phyloP scores from a whole-genome alignment of 2,113 vertebrate genomes.

The Ivindomyrus marchei region DNA sequence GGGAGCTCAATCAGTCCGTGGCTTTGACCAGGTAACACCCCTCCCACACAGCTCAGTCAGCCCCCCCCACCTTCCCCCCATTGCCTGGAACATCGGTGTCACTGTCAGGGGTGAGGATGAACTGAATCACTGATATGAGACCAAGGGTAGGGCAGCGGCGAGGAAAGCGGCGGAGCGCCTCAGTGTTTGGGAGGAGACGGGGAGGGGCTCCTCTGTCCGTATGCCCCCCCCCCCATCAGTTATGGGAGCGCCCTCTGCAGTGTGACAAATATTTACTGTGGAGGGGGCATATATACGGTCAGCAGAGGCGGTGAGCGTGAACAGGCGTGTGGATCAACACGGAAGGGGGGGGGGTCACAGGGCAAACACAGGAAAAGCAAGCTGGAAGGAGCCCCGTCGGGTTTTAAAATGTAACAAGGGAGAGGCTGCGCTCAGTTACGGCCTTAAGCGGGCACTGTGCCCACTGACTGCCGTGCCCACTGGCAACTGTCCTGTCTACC shows the following conservation, averaged over 20 bases:
- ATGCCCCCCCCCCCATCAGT: background rate
- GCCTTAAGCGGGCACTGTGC: too few relatives aligned
- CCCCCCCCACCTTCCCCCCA: background rate
- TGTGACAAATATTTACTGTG: background rate
- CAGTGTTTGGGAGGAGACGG: background rate
- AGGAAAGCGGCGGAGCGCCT: background rate
- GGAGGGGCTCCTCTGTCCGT: background rate
- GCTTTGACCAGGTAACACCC: background rate
- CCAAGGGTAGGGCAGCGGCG: background rate
- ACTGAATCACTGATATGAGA: background rate
- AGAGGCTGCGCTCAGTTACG: background rate
- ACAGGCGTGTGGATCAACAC: background rate
- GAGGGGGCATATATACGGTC: background rate
- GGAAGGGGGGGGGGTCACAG: background rate
- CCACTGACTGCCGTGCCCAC: background rate
- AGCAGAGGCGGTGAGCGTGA: background rate
- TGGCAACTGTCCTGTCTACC: background rate
- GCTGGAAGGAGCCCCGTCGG: background rate
- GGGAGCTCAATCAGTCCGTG: background rate
- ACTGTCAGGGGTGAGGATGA: background rate
- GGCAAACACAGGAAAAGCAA: background rate
- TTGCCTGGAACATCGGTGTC: background rate
- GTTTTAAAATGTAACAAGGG: background rate
- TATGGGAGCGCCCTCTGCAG: background rate
- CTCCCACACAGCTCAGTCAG: background rate